Base-by-base conservation (phyloP, 1,140 invertebrate species). In the Eriosoma lanigerum region DNA sequence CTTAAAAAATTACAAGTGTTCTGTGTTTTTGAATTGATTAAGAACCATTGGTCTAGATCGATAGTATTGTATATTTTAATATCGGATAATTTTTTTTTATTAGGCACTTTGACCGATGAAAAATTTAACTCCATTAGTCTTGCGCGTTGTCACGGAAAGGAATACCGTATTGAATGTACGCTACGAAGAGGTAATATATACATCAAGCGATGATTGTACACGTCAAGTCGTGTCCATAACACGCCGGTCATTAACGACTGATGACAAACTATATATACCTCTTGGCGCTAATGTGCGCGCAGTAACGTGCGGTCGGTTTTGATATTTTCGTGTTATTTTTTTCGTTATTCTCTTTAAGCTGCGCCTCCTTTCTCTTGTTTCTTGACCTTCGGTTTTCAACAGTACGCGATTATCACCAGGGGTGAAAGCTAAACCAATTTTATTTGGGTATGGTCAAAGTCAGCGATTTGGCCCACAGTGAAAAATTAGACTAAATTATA, bases 191-290 rank as follows among this genome's bases (percentile, higher is more conserved):
- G 3, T 54, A 58, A 75, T 75, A 75, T 54, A 75, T 56, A 75
- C 72, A 58, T 75, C 72, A 75, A 56, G 52, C 44, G 72, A 75
- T 75, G 72, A 75, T 26, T 75, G 44, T 58, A 54, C 72, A 38
- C 72, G 72, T 75, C 72, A 75, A 75, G 32, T 56, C 72, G 44
- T 38, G 72, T 75, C 72, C 9, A 75, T 75, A 75, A 58, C 3
- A 38, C 72, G 58, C 72, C 52, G n/a, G 72, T 44, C 72, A 75
- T 75, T 75, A 75, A 54, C 52, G 52, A 17, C 52, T 17, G 72
- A 75, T 75, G 72, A 75, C 72, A 75, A 75, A 75, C 72, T 75
- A n/a, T n/a, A n/a, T n/a, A n/a, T n/a, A 75, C 52, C 50, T 75
- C 72, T 75, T 75, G 72, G 72, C 72, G 72, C 72, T 75, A n/a